phyloP scores from a whole-genome alignment of 2,888 invertebrate genomes.

The Hetaerina titia region DNA sequence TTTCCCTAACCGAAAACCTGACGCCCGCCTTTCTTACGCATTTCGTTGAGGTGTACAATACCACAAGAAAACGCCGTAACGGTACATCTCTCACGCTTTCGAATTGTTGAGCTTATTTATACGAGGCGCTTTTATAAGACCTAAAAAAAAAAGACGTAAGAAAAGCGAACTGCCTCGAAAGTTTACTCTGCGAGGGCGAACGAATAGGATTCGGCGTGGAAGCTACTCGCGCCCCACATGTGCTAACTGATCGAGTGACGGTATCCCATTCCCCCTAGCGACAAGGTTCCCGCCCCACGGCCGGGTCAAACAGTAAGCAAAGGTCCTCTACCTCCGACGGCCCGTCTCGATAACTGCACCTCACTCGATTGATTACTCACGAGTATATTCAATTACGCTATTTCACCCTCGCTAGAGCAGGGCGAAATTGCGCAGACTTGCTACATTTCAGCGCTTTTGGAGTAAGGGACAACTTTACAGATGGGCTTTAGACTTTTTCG shows the following conservation, averaged over 20 bases:
- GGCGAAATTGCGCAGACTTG: too few relatives aligned
- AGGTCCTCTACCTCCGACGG: too few relatives aligned
- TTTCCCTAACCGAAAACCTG: background rate
- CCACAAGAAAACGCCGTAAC: background rate
- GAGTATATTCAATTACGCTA: too few relatives aligned
- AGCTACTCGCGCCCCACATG: background rate
- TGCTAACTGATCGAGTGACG: background rate
- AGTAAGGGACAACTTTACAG: too few relatives aligned
- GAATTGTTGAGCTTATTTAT: slow-evolving; percentile 4
- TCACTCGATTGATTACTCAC: too few relatives aligned
- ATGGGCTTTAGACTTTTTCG: too few relatives aligned
- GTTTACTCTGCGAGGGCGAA: background rate
- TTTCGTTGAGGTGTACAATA: background rate
- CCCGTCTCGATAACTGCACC: too few relatives aligned
- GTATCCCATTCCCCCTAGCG: too few relatives aligned
- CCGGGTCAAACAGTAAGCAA: background rate
- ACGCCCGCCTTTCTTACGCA: background rate
- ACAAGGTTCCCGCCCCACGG: background rate
- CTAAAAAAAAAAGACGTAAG: background rate
- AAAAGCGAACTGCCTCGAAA: background rate
- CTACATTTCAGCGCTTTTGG: too few relatives aligned
- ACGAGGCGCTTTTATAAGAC: background rate
- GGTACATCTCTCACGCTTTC: background rate
- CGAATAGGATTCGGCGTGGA: background rate
- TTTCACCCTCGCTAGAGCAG: too few relatives aligned